phyloP scores from a whole-genome alignment of 1,140 invertebrate species.

The Drosophila bocki region DNA sequence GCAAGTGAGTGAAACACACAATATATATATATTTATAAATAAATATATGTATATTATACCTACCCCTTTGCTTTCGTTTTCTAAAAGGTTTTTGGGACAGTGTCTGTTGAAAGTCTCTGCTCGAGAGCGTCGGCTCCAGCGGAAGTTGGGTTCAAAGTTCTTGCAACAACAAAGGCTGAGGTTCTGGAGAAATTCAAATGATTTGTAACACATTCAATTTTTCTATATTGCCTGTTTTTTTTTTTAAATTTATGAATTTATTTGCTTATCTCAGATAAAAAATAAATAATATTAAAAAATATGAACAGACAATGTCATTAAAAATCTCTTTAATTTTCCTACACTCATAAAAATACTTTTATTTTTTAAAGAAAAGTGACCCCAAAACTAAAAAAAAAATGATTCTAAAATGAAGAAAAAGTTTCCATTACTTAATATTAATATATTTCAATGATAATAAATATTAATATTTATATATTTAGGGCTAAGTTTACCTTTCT shows the following conservation, averaged over 20 bases:
- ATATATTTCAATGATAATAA: no score
- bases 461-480: no score
- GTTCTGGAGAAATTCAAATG: not conserved
- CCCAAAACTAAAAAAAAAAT: no score
- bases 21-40: not conserved
- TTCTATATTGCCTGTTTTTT: not conserved
- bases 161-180: not conserved
- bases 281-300: no score
- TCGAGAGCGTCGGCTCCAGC: not conserved
- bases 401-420: no score
- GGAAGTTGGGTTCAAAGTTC: slow-evolving; percentile 26
- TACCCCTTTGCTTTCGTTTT: slow-evolving; percentile 25
- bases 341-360: no score
- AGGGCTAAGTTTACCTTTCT: no score
- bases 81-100: slow-evolving; percentile 20
- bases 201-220: not conserved
- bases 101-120: slow-evolving; percentile 11
- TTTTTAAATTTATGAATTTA: not conserved
- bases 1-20: slow-evolving; percentile 46
- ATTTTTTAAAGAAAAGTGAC: no score
- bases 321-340: no score
- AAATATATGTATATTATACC: not conserved
- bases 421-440: no score
- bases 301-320: no score
- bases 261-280: no score